Evolutionary conservation across 2,113 vertebrate species (phyloP).

Genomic region (Nothocercus nigrocapillus): DNA sequence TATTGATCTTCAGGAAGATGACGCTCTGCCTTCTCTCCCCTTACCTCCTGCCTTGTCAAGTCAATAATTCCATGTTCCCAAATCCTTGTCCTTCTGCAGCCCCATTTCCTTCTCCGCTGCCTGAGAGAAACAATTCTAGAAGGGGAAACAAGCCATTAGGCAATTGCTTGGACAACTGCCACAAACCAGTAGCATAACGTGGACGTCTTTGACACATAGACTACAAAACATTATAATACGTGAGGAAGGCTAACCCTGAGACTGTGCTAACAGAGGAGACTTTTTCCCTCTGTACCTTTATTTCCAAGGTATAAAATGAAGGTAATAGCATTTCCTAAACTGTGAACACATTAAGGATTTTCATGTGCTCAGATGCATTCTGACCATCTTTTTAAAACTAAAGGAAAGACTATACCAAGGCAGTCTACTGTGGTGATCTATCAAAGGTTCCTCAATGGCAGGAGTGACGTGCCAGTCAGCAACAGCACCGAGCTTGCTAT

Average conservation of each 20-base stretch:
- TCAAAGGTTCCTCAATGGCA: neutral
- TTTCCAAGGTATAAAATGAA: neutral
- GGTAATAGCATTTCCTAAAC: neutral
- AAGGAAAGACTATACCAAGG: neutral
- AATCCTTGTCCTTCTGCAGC: neutral
- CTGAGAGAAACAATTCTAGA: neutral
- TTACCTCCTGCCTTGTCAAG: neutral
- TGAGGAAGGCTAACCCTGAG: neutral
- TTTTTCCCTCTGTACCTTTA: neutral
- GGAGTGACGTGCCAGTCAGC: fast-evolving
- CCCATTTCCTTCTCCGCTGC: neutral
- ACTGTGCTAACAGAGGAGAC: neutral
- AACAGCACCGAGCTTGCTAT: neutral
- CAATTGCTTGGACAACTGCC: neutral
- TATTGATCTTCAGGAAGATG: neutral
- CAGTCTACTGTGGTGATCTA: neutral
- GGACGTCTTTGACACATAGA: neutral
- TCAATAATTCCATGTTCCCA: neutral
- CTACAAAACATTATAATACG: neutral
- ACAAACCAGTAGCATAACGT: neutral
- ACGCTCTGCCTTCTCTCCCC: neutral
- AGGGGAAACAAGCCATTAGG: neutral
- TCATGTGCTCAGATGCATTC: neutral
- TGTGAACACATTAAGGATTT: neutral
- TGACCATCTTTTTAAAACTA: neutral